Evolutionary conservation across 2,797 vertebrate species (phyloP).

Genomic region (Gephyroberyx darwinii): DNA sequence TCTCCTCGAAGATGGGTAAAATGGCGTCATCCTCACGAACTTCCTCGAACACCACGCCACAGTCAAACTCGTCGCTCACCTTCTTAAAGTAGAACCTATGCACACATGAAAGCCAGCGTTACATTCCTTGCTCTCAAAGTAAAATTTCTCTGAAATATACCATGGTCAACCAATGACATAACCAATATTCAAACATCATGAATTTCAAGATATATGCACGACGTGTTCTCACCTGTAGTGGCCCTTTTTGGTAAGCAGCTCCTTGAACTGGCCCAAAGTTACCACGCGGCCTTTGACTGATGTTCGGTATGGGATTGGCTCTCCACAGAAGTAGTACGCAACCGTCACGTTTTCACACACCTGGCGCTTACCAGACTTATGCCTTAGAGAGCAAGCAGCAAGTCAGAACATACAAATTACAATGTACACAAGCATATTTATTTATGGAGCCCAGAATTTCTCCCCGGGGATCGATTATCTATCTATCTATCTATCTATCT

Average conservation of each 20-base stretch:
- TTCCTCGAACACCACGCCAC: slow-evolving; percentile 96
- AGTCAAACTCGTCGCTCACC: slow-evolving; percentile 96
- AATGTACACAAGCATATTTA: neutral
- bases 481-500: no score
- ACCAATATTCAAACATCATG: no score
- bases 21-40: slow-evolving; percentile 90
- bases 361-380: slow-evolving; percentile 87
- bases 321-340: slow-evolving; percentile 95
- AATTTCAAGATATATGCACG: neutral
- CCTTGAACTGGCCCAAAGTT: slow-evolving; percentile 96
- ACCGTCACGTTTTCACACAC: slow-evolving; percentile 92
- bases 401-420: neutral
- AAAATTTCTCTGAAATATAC: neutral
- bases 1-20: slow-evolving; percentile 94
- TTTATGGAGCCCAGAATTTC: no score
- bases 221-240: slow-evolving; percentile 88
- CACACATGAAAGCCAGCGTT: neutral
- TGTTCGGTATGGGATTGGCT: slow-evolving; percentile 94
- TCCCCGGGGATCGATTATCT: no score
- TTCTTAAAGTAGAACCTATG: slow-evolving; percentile 97
- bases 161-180: neutral
- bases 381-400: slow-evolving; percentile 71
- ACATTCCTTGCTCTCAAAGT: neutral
- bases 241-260: slow-evolving; percentile 97
- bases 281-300: slow-evolving; percentile 91